These are phyloP conservation scores for Aegithalos caudatus DNA, from an alignment of 2,113 vertebrate genomes.

Conservation along the genomic window DNA sequence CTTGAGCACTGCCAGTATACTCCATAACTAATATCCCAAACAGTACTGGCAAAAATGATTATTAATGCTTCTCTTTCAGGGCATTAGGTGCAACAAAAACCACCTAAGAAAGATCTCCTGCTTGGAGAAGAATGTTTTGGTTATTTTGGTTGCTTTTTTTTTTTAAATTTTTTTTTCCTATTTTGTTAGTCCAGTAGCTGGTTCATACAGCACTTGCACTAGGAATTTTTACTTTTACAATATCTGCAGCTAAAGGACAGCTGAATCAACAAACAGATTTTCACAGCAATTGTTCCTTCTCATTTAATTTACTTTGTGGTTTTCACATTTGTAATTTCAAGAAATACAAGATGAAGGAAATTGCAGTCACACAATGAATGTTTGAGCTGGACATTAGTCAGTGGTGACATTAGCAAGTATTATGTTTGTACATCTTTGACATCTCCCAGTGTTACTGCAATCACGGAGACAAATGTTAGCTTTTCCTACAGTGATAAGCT, in stretches of 20 bases:
- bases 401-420: neutral
- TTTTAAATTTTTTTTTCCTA: neutral
- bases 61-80: neutral
- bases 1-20: neutral
- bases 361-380: slow-evolving; percentile 34
- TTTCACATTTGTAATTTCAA: slow-evolving; percentile 69
- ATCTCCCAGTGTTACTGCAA: slow-evolving; percentile 33
- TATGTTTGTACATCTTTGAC: slow-evolving; percentile 59
- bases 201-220: neutral
- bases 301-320: slow-evolving; percentile 59
- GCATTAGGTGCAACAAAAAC: neutral
- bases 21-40: neutral
- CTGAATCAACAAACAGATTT: slow-evolving; percentile 60
- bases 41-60: neutral
- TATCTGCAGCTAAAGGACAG: slow-evolving; percentile 27
- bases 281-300: slow-evolving; percentile 58
- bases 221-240: slow-evolving; percentile 35
- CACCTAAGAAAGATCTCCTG: neutral
- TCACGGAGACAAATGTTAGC: slow-evolving; percentile 20
- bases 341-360: slow-evolving; percentile 56
- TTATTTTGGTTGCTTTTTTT: neutral
- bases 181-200: neutral
- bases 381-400: slow-evolving; percentile 63
- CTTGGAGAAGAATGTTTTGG: neutral
- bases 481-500: slow-evolving; percentile 61